These are phyloP conservation scores for Arge pagana DNA, from an alignment of 2,888 invertebrate species.

Conservation along the genomic window DNA sequence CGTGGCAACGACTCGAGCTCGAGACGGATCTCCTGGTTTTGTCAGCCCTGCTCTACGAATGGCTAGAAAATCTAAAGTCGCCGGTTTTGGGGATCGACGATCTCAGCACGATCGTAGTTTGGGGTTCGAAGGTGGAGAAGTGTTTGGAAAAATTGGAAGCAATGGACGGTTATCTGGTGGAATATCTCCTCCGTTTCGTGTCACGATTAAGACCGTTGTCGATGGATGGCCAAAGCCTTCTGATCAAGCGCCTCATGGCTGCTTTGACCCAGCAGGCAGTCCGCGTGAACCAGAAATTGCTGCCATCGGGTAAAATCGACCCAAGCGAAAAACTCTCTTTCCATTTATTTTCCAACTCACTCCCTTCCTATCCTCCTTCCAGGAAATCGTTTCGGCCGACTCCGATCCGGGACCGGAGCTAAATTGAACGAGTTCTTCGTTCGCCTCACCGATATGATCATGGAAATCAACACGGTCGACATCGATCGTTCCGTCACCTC, in stretches of 20 bases:
- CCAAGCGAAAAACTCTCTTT: neutral
- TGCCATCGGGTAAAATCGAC: conserved; percentile 55
- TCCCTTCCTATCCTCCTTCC: conserved; percentile 7
- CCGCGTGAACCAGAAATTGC: conserved; percentile 55
- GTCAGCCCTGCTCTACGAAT: conserved; percentile 71
- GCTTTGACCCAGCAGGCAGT: conserved; percentile 71
- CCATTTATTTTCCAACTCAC: neutral
- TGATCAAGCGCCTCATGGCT: conserved; percentile 69
- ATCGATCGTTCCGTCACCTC: conserved; percentile 41
- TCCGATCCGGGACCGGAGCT: conserved; percentile 48
- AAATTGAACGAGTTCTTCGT: conserved; percentile 49
- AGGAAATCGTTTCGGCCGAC: conserved; percentile 47
- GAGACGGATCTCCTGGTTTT: conserved; percentile 70
- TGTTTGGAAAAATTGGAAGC: conserved; percentile 66
- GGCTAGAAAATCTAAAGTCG: conserved; percentile 76
- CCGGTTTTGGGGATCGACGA: conserved; percentile 71
- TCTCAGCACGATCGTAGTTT: conserved; percentile 68
- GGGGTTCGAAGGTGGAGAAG: conserved; percentile 65
- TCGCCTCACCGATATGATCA: conserved; percentile 46
- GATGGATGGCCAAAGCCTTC: conserved; percentile 64
- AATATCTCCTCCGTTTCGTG: conserved; percentile 73
- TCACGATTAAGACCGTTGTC: conserved; percentile 69
- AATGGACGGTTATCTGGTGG: conserved; percentile 70
- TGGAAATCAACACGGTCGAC: conserved; percentile 49
- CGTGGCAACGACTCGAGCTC: conserved; percentile 68